Evolutionary conservation across 2,888 invertebrate genomes (phyloP), one percentile per base, ranked within the genome.

Genomic region (Phaedon cochleariae): DNA sequence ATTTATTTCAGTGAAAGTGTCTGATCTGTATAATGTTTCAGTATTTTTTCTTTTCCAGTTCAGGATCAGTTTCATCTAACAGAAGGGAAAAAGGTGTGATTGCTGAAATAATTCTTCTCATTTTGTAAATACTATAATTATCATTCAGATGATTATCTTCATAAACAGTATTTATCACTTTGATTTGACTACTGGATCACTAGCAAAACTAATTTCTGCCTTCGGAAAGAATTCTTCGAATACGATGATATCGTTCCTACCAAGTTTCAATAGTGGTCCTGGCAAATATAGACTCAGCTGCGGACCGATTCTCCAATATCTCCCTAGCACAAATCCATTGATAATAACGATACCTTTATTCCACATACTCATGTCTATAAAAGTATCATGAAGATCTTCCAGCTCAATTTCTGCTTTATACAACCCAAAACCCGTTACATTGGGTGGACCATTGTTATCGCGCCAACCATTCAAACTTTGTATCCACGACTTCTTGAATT

Each of bases 201-300:
- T 41, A 15, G 3, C 15, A 15, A 55, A 55, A 10, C 41, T 41
- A n/a, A 55, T 55, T n/a, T 41, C 21, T 41, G 15, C n/a, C 17
- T 18, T 15, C 9, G 55, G 55, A 41, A n/a, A 55, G 15, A 55
- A 83, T 67, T 83, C 82, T 69, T 83, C 83, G 69, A 83, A 83
- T 22, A 83, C 71, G 17, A 82, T 46, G 49, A 83, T 77, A 26
- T 78, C 79, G 67, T 83, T 83, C 4, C 58, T 55, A n/a, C 90
- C 90, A 17, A 77, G 72, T 48, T 84, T 86, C 26, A 95, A 86
- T 79, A 91, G 87, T 0, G 92, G 89, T 0, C 90, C 92, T 0
- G 96, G 96, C 26, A 95, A 85, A 81, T 94, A 96, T 0, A 95
- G 84, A 0, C 93, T 93, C 65, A 91, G 86, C 82, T 94, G 94